Evolutionary conservation across 2,797 vertebrate species (phyloP).

Genomic region (Babyrousa celebensis): DNA sequence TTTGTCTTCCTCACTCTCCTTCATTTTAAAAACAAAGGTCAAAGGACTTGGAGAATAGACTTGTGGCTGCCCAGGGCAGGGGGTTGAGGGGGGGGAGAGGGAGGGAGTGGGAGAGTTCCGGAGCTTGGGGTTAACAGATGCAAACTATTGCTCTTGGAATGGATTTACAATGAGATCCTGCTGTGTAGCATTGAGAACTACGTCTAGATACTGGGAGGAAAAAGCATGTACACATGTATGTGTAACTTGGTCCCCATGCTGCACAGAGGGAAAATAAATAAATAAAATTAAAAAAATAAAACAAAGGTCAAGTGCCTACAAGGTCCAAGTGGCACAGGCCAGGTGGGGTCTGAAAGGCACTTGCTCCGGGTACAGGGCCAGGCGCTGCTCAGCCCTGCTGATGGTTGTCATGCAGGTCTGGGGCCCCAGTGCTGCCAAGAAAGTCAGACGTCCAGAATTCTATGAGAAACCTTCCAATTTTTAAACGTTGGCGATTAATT

Average conservation of each 20-base stretch:
- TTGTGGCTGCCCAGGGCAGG: no score
- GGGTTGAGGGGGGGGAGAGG: no score
- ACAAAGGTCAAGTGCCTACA: neutral
- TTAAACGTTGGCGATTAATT: constrained; percentile 37
- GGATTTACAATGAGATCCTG: no score
- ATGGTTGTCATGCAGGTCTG: fast-evolving
- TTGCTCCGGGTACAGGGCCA: neutral
- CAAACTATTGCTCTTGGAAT: no score
- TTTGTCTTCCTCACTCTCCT: neutral
- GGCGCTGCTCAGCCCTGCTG: neutral
- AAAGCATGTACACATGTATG: no score
- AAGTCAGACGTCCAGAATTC: constrained; percentile 18
- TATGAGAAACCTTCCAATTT: neutral
- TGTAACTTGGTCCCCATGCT: no score
- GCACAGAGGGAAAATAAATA: no score
- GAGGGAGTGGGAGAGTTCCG: no score
- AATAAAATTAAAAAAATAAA: neutral
- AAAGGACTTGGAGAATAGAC: neutral
- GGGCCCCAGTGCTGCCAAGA: neutral
- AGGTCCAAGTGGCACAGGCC: neutral
- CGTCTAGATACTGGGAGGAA: no score
- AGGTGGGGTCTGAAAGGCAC: neutral
- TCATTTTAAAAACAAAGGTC: neutral
- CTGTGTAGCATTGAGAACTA: no score
- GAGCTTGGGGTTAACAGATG: no score